phyloP scores from a whole-genome alignment of 30 jellyfish, hydroid and myxozoan species.

The Aurelia coerulea region DNA sequence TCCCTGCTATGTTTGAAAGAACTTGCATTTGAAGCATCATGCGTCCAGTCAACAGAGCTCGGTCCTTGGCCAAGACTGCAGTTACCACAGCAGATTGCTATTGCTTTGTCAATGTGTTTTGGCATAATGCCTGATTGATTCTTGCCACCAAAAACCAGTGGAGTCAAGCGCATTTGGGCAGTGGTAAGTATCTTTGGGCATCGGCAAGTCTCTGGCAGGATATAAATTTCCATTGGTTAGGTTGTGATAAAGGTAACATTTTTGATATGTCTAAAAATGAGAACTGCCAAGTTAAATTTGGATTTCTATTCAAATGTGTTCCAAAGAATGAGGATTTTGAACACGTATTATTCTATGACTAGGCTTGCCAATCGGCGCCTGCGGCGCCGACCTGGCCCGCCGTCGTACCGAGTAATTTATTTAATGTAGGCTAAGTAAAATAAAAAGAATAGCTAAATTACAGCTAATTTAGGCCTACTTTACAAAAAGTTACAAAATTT shows the following conservation, averaged over 20 bases:
- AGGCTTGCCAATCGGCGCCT: too few relatives aligned
- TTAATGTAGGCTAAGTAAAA: too few relatives aligned
- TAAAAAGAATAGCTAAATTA: too few relatives aligned
- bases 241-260: not conserved
- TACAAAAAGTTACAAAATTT: too few relatives aligned
- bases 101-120: constrained; percentile 9
- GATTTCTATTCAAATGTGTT: too few relatives aligned
- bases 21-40: constrained; percentile 34
- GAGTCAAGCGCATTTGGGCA: constrained; percentile 1
- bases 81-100: constrained; percentile 34
- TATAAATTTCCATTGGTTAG: not conserved
- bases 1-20: constrained; percentile 19
- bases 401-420: too few relatives aligned
- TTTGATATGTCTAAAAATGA: not conserved
- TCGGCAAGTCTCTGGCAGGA: constrained; percentile 26
- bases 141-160: constrained; percentile 7
- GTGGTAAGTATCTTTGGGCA: constrained; percentile 25
- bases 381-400: too few relatives aligned
- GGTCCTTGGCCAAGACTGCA: constrained; percentile 72
- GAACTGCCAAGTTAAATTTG: too few relatives aligned
- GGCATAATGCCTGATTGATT: not conserved
- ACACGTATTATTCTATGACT: too few relatives aligned
- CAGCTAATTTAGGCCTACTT: too few relatives aligned
- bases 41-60: constrained; percentile 50
- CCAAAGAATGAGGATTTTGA: too few relatives aligned